Percentiles rank a stretch among this genome's conserved stretches.
phyloP scores from a whole-genome alignment of 2,113 vertebrate genomes.

The Cyprichromis sp. region DNA sequence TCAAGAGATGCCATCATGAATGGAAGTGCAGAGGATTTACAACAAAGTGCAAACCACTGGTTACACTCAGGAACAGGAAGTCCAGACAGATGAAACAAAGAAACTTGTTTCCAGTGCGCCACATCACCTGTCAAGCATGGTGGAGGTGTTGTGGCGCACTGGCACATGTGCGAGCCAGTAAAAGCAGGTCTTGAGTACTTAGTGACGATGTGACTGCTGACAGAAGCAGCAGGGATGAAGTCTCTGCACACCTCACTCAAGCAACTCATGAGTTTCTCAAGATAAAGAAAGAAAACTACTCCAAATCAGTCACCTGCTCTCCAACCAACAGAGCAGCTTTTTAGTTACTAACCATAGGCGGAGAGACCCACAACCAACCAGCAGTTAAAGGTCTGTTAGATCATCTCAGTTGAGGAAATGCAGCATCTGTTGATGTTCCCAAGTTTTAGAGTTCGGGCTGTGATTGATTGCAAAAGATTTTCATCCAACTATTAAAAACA shows the following conservation, averaged over 20 bases:
- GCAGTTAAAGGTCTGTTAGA: background rate
- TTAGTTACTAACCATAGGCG: background rate
- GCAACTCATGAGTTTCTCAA: background rate
- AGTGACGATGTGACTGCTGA: background rate
- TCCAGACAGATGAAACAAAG: background rate
- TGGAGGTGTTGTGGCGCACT: background rate
- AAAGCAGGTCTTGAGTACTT: background rate
- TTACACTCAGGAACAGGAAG: background rate
- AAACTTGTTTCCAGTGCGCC: background rate
- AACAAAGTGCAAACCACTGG: background rate
- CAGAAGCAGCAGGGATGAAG: background rate
- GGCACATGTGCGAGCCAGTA: background rate
- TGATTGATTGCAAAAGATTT: background rate
- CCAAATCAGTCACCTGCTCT: background rate
- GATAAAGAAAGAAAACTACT: background rate
- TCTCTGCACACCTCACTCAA: background rate
- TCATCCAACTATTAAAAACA: background rate
- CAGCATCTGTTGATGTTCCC: background rate
- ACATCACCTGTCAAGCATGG: background rate
- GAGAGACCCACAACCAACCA: background rate
- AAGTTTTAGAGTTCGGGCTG: background rate
- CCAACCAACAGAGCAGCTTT: background rate
- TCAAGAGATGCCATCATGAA: background rate
- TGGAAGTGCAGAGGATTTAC: background rate
- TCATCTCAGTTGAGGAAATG: background rate